Base-by-base conservation (phyloP, 2,113 vertebrate genomes). In the cat (Felis catus) region DNA sequence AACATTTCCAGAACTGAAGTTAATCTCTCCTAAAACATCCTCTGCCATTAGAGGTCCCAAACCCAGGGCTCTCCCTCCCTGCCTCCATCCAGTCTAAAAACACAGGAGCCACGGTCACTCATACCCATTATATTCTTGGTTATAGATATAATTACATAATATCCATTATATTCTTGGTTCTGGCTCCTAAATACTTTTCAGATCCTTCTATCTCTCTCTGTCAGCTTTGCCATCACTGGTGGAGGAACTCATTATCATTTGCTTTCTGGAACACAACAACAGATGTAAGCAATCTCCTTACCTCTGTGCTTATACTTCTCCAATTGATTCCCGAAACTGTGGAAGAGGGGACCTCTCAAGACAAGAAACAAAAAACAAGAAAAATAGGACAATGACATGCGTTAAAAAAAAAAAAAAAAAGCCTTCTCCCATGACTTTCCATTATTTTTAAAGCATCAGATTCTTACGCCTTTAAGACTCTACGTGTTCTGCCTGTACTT, bases 51-150 rank as follows among this genome's bases (percentile, higher is more conserved):
- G 23, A 66, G n/a, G 41, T 39, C 16, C 66, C 58, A 16, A 1
- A 10, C 1, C 45, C 18, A 27, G 70, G 36, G 27, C 6, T 11
- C 0, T 0, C 5, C 23, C 4, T 8, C 10, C 31, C 23, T 48
- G 21, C 7, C 12, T 33, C 27, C 25, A 55, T 19, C 16, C 76
- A n/a, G 25, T 96, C 39, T 66, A 63, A 86, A 85, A 84, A 89
- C 15, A 39, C 0, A 1, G 12, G 16, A 36, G 3, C 74, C 31
- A 73, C 7, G 48, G 61, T 65, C 51, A 79, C 10, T 61, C 83
- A 25, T 84, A 36, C 19, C 21, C 21, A 78, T 19, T 18, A 19
- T 14, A 48, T 65, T 25, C 13, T 29, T 29, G 12, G 92, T 39
- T 29, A 45, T 9, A 45, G 8, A 45, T 45, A 45, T 45, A 45